A percentile compares a stretch with the other conserved stretches of the same genome.
Conservation (phyloP, 2,113 vertebrate species). For the Boleophthalmus pectinirostris region DNA sequence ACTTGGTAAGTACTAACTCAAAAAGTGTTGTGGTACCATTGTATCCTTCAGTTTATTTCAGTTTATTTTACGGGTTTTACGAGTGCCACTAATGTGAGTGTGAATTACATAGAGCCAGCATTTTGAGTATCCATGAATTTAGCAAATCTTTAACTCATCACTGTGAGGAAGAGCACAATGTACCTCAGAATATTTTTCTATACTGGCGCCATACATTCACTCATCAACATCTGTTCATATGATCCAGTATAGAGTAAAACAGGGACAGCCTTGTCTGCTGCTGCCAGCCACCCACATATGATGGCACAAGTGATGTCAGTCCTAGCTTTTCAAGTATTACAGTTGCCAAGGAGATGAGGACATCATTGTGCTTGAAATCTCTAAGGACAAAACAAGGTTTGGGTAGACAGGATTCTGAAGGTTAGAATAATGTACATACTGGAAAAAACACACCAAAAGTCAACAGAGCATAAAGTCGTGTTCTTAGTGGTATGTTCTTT, state of each 20-base stretch:
- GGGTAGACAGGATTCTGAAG: conserved; percentile 65
- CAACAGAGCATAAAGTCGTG: conserved; percentile 64
- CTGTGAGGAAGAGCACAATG: neutral
- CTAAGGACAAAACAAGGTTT: conserved; percentile 68
- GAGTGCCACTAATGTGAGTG: too few species aligned
- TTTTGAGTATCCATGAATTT: neutral
- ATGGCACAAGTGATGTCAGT: conserved; percentile 70
- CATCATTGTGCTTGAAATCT: conserved; percentile 72
- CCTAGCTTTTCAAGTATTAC: conserved; percentile 71
- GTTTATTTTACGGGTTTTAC: too few species aligned
- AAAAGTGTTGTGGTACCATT: conserved; percentile 12
- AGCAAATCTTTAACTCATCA: neutral
- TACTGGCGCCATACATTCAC: neutral
- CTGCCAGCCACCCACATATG: conserved; percentile 67
- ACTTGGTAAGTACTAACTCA: neutral
- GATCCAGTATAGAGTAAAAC: conserved; percentile 40
- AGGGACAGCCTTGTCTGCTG: conserved; percentile 45
- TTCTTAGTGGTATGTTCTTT: conserved; percentile 68
- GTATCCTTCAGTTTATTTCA: neutral
- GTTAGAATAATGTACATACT: conserved; percentile 54
- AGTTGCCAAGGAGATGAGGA: conserved; percentile 77
- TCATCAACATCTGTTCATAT: conserved; percentile 18
- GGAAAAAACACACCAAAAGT: conserved; percentile 23
- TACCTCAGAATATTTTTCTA: neutral
- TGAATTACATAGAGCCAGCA: neutral